These are phyloP conservation scores for Hemicordylus capensis DNA, from an alignment of 2,113 vertebrate species.

Conservation along the genomic window DNA sequence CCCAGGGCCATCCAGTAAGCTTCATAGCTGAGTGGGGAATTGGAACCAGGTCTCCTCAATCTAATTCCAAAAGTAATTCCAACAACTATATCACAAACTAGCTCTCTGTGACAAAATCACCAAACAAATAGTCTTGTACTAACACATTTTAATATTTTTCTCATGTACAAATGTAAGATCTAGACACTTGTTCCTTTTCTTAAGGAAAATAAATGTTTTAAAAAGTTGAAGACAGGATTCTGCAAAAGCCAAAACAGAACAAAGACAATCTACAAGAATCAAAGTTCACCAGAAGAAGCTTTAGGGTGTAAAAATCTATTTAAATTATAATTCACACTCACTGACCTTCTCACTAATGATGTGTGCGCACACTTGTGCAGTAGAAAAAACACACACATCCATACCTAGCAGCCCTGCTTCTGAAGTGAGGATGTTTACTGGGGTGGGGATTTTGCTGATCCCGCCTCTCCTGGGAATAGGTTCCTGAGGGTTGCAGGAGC, in stretches of 20 bases:
- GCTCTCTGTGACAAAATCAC: neutral
- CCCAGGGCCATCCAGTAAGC: neutral
- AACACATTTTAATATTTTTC: neutral
- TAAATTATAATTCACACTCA: neutral
- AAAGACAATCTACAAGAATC: neutral
- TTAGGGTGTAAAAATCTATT: neutral
- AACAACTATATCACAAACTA: neutral
- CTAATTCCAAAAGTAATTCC: neutral
- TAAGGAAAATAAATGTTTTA: neutral
- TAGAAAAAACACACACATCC: no score
- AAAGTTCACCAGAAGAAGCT: neutral
- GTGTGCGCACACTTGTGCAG: no score
- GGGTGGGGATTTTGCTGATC: no score
- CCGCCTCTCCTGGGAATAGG: no score
- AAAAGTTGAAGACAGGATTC: neutral
- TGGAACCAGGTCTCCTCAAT: neutral
- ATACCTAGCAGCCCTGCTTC: no score
- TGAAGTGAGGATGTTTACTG: no score
- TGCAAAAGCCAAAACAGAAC: neutral
- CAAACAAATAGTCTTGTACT: no score
- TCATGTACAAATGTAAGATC: neutral
- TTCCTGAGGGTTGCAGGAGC: no score
- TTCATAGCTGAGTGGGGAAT: no score
- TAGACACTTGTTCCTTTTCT: neutral
- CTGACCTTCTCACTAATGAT: no score